Conservation (phyloP, 2,797 vertebrate genomes). For the Clarias platycephalus region DNA sequence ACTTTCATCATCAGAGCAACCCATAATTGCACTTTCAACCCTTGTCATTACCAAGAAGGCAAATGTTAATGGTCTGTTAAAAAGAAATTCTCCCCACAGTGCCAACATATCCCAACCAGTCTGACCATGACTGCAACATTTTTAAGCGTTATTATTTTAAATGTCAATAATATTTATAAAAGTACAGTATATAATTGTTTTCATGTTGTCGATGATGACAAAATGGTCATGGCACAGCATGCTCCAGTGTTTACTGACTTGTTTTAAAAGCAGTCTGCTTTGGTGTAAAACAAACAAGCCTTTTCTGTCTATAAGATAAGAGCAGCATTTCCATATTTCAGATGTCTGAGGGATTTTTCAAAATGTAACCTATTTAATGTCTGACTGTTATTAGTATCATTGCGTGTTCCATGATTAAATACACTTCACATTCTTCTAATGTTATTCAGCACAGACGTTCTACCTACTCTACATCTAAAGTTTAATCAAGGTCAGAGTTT, state of each 20-base stretch:
- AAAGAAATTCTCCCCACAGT: constrained; percentile 1
- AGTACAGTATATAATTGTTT: not conserved
- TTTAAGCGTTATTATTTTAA: not conserved
- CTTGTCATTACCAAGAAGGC: constrained; percentile 41
- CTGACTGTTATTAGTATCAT: too few species aligned
- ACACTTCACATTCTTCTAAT: not conserved
- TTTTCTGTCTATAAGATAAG: not conserved
- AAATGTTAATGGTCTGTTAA: constrained; percentile 54
- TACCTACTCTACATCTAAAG: too few species aligned
- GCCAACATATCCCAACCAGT: not conserved
- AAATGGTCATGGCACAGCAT: not conserved
- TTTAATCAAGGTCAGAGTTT: not conserved
- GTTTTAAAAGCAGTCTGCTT: not conserved
- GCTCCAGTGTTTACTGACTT: not conserved
- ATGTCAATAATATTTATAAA: not conserved
- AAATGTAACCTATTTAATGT: not conserved
- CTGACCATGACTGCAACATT: not conserved
- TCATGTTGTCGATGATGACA: not conserved
- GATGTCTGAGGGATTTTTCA: not conserved
- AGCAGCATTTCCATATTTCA: not conserved
- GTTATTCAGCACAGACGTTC: not conserved
- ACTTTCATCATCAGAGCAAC: constrained; percentile 42
- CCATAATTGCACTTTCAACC: constrained; percentile 55
- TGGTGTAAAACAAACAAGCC: not conserved
- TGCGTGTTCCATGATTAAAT: not conserved